These are phyloP conservation scores for Plebejus argus DNA, from an alignment of 2,888 invertebrate genomes.

Conservation along the genomic window DNA sequence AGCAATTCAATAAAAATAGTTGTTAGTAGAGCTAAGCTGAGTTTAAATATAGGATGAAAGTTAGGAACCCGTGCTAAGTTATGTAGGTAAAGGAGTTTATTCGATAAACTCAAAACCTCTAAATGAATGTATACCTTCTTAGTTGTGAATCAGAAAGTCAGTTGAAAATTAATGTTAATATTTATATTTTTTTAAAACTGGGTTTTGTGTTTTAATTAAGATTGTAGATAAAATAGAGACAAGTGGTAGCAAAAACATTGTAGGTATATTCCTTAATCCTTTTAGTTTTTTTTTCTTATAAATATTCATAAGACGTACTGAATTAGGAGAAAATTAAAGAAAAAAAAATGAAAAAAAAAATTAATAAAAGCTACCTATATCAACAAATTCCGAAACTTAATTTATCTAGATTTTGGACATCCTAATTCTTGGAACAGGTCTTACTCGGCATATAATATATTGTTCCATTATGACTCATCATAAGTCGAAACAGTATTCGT, in stretches of 20 bases:
- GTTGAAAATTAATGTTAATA: too few relatives aligned
- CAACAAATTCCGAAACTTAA: not conserved
- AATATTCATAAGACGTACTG: not conserved
- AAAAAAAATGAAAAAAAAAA: not conserved
- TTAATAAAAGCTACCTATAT: not conserved
- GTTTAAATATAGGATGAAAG: too few relatives aligned
- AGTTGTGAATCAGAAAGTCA: not conserved
- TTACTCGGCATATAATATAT: slow-evolving; percentile 13
- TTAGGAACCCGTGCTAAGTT: not conserved
- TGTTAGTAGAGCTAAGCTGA: too few relatives aligned
- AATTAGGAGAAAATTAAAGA: not conserved
- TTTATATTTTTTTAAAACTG: not conserved
- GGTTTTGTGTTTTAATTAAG: not conserved
- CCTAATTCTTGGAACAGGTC: slow-evolving; percentile 26
- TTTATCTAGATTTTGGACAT: not conserved
- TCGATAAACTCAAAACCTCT: not conserved
- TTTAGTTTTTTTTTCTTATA: not conserved
- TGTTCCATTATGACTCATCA: slow-evolving; percentile 4
- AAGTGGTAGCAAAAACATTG: not conserved
- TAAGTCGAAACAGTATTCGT: not conserved
- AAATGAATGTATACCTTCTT: too few relatives aligned
- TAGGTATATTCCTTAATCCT: too few relatives aligned
- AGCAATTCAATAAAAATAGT: too few relatives aligned
- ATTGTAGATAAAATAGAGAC: not conserved
- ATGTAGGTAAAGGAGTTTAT: not conserved